Evolutionary conservation across 2,888 invertebrate species (phyloP), one percentile per base, ranked within the genome.

Genomic region (Orthonychiurus folsomi): DNA sequence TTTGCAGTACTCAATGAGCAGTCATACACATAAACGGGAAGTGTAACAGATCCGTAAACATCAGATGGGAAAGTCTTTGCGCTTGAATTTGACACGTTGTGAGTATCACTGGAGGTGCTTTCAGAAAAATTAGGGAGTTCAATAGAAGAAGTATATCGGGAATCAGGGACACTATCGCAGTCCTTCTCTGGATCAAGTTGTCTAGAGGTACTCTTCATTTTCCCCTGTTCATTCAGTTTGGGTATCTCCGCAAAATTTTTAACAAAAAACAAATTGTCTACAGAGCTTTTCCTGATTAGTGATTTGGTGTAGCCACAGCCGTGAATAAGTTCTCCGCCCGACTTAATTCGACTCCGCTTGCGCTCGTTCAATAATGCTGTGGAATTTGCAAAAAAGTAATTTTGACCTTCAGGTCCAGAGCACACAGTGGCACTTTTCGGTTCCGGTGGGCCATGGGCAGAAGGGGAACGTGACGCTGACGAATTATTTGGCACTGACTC

Each of bases 11-110:
- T 79, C 55, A 84, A 75, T 1, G 84, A 82, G 74, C 86, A 86
- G 74, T 85, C 84, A 73, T 85, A 86, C n/a, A 85, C 80, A 73
- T 85, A 86, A 61, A 86, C 76, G 0, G 86, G 86, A 50, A 83
- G 74, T 23, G 79, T 76, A 27, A 80, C 68, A 3, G 76, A 73
- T 5, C 75, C 75, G 65, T 73, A 74, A 20, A 52, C n/a, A 52
- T 52, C 52, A n/a, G n/a, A n/a, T n/a, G n/a, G n/a, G n/a, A n/a
- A n/a, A n/a, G n/a, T n/a, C n/a, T n/a, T n/a, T n/a, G n/a, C n/a
- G n/a, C n/a, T n/a, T n/a, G n/a, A n/a, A n/a, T n/a, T n/a, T n/a
- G n/a, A n/a, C n/a, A n/a, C n/a, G n/a, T n/a, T n/a, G n/a, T n/a
- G n/a, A n/a, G n/a, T n/a, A 21, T 52, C n/a, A 52, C 5, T 12